Conservation (phyloP, 1,140 invertebrate species). For the Aphaenogaster ashmeadi region DNA sequence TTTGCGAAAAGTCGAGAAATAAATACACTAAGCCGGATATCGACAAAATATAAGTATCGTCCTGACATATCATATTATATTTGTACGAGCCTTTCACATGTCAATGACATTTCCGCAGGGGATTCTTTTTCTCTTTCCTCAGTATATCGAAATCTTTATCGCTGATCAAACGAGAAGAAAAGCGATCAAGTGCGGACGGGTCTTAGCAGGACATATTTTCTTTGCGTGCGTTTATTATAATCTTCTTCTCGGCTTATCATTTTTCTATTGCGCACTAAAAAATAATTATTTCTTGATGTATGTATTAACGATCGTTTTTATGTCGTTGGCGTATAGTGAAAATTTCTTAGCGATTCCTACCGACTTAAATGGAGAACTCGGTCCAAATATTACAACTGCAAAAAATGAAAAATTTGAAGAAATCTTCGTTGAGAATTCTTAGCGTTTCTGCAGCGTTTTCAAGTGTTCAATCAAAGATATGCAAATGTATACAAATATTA, state of each 20-base stretch:
- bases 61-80: background rate
- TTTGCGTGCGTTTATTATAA: slow-evolving; percentile 43
- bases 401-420: background rate
- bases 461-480: background rate
- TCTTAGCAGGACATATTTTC: slow-evolving; percentile 26
- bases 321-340: background rate
- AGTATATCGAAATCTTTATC: slow-evolving; percentile 10
- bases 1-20: background rate
- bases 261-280: background rate
- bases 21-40: background rate
- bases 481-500: background rate
- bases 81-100: slow-evolving; percentile 10
- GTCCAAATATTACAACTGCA: background rate
- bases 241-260: background rate
- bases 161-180: slow-evolving; percentile 22
- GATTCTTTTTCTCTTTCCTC: background rate
- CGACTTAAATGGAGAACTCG: background rate
- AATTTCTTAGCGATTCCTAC: background rate
- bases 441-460: background rate
- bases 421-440: background rate
- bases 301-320: background rate
- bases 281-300: slow-evolving; percentile 52
- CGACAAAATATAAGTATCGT: background rate
- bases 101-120: background rate
- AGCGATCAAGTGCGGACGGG: slow-evolving; percentile 34